These are phyloP conservation scores for Epinephelus cyanopodus DNA, from an alignment of 2,113 vertebrate genomes.

Conservation along the genomic window DNA sequence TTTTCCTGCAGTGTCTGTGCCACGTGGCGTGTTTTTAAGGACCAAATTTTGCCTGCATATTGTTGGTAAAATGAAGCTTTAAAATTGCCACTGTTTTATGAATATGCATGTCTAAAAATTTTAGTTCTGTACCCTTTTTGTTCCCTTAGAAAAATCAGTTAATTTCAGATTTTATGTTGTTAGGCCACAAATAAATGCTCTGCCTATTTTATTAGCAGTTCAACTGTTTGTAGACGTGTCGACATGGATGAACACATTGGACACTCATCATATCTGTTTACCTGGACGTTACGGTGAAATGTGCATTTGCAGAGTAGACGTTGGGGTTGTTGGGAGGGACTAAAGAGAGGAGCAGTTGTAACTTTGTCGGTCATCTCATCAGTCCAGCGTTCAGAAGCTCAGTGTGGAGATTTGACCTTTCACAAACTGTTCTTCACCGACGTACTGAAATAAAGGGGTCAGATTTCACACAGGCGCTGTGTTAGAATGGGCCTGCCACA, in stretches of 20 bases:
- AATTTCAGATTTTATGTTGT: constrained; percentile 11
- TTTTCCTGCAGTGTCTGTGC: constrained; percentile 44
- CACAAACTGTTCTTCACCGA: constrained; percentile 50
- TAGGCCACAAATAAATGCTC: constrained; percentile 14
- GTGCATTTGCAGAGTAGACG: constrained; percentile 1
- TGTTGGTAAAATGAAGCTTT: constrained; percentile 62
- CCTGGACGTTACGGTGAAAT: constrained; percentile 1
- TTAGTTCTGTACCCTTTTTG: background rate
- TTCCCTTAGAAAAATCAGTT: background rate
- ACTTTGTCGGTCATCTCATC: constrained; percentile 51
- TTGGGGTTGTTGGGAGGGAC: constrained; percentile 30
- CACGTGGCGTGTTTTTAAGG: constrained; percentile 58
- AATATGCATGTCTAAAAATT: constrained; percentile 31
- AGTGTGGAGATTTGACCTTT: constrained; percentile 20
- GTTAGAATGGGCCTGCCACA: constrained; percentile 64
- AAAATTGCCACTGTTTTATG: constrained; percentile 31
- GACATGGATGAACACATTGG: background rate
- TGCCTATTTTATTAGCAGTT: constrained; percentile 1
- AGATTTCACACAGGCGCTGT: constrained; percentile 63
- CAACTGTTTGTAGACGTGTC: background rate
- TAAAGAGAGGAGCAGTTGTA: background rate
- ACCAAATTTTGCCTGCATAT: constrained; percentile 60
- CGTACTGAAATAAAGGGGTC: constrained; percentile 61
- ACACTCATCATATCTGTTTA: background rate
- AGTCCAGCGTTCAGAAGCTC: constrained; percentile 27